These are phyloP conservation scores for Taphrorychus bicolor DNA, from an alignment of 2,888 invertebrate genomes.

Conservation along the genomic window DNA sequence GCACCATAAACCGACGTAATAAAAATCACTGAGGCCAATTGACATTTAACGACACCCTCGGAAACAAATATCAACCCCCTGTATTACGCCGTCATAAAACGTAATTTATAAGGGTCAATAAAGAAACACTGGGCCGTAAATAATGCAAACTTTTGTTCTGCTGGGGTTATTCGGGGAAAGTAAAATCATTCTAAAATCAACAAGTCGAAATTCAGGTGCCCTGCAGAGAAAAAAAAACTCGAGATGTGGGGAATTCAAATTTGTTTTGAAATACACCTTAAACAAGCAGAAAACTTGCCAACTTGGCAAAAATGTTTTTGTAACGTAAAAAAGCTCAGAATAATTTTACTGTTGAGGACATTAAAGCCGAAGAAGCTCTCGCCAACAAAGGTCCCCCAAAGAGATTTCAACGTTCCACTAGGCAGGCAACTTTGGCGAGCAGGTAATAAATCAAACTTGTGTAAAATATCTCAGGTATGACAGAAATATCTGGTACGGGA, in stretches of 20 bases:
- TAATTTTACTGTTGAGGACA: too few relatives aligned
- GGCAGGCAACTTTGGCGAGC: neutral
- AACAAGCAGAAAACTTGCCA: too few relatives aligned
- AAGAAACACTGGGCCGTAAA: constrained; percentile 27
- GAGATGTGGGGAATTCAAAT: too few relatives aligned
- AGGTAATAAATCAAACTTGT: constrained; percentile 31
- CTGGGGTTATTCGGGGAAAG: constrained; percentile 9
- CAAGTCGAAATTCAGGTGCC: constrained; percentile 34
- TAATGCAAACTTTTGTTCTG: constrained; percentile 25
- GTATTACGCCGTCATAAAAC: constrained; percentile 19
- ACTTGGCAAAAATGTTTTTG: too few relatives aligned
- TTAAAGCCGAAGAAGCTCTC: too few relatives aligned
- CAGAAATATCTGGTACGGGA: constrained; percentile 15
- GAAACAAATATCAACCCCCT: constrained; percentile 19
- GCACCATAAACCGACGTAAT: neutral
- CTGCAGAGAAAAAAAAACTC: neutral
- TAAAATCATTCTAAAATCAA: too few relatives aligned
- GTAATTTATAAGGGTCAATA: constrained; percentile 33
- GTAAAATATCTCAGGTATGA: constrained; percentile 31
- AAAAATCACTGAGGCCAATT: constrained; percentile 31
- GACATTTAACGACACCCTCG: constrained; percentile 15
- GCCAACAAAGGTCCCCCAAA: neutral
- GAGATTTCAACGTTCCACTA: neutral
- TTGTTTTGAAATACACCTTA: too few relatives aligned
- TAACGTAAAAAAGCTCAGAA: too few relatives aligned